Percentiles rank a stretch among this genome's conserved stretches.
Conservation (phyloP, 2,113 vertebrate species). For the Ceyx melanurus region DNA sequence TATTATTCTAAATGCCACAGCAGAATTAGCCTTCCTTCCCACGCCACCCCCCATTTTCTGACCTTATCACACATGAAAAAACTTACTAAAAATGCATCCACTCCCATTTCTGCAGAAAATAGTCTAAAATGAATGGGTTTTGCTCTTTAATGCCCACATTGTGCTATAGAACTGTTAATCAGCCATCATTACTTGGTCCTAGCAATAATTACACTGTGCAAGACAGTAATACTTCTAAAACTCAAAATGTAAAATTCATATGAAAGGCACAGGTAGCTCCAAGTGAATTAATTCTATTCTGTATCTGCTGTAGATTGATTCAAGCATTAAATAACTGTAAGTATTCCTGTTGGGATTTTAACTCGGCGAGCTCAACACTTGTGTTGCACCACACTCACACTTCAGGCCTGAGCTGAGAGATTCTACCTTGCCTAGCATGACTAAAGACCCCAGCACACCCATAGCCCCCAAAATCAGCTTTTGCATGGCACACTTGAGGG, state of each 20-base stretch:
- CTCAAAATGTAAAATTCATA: neutral
- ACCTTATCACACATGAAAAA: neutral
- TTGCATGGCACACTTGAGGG: neutral
- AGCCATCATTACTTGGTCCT: neutral
- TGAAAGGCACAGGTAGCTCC: neutral
- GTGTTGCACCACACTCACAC: neutral
- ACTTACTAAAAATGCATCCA: accelerated
- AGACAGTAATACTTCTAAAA: neutral
- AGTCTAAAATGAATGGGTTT: neutral
- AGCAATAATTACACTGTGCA: neutral
- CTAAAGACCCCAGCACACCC: accelerated
- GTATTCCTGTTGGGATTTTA: neutral
- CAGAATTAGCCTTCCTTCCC: neutral
- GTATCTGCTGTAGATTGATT: neutral
- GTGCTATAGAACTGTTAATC: neutral
- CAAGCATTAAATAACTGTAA: neutral
- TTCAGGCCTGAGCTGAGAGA: neutral
- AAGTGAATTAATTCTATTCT: neutral
- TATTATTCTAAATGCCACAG: neutral
- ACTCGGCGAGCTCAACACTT: neutral
- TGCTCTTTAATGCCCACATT: neutral
- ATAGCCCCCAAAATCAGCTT: neutral
- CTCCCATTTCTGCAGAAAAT: neutral
- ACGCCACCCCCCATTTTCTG: neutral
- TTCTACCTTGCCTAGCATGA: neutral